Base-by-base conservation (phyloP, 2,113 vertebrate species). In the Vimba vimba region DNA sequence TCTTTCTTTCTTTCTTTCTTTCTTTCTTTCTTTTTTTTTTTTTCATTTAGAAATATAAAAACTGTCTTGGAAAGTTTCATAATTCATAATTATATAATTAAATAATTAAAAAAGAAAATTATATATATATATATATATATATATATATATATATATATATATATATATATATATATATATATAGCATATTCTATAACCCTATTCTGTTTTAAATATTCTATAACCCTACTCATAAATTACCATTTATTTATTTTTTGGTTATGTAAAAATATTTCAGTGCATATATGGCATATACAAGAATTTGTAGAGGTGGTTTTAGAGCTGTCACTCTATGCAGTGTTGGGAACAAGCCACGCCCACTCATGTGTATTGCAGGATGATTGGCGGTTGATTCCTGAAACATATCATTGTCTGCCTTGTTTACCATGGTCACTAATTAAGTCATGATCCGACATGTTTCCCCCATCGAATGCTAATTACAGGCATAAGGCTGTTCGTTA, bases 341-440 rank as follows among this genome's bases (percentile, higher is more conserved):
- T 2, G 52, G 13, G 19, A 64, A 17, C 4, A 69, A 64, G 84
- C 25, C 50, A 69, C 30, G 1, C 75, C 66, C 8, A 62, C 62
- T 79, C 27, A 52, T 69, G 36, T 55, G 15, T 80, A 33, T 30
- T 33, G 76, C 33, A 33, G 66, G 81, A 33, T 86, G 66, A 62
- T 79, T 81, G 50, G 60, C 6, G 25, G 60, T 81, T 66, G 25
- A 50, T 50, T 81, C 25, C 78, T 86, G 66, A 86, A 74, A 45
- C 77, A 2, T 62, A 52, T 71, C 52, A 81, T 81, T 81, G 79
- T 68, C 52, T 80, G 33, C 50, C 52, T 60, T 86, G 85, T 86
- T 86, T 74, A 81, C 55, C 69, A 71, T 81, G 33, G 76, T 25
- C 73, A 66, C 78, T 81, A 86, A 86, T 74, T 86, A 55, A 79